Percentiles rank a stretch among this genome's conserved stretches.
phyloP scores from a whole-genome alignment of 2,797 vertebrate genomes.

The Microhierax caerulescens region DNA sequence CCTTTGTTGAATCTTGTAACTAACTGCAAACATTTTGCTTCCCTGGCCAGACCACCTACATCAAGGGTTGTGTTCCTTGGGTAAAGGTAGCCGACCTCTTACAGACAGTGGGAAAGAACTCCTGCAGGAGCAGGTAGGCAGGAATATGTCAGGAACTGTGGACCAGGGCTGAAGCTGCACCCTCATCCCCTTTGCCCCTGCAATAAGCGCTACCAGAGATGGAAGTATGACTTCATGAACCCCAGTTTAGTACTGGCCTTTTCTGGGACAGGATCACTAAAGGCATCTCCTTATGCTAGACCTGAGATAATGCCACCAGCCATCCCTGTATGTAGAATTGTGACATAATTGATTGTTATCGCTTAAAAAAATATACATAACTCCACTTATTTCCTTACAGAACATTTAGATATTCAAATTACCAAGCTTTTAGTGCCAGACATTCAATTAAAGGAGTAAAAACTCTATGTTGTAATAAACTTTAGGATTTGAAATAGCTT shows the following conservation, averaged over 20 bases:
- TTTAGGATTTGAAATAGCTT: constrained; percentile 67
- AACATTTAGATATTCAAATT: constrained; percentile 52
- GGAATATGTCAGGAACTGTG: neutral
- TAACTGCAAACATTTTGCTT: neutral
- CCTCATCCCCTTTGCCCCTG: neutral
- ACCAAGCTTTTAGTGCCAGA: constrained; percentile 43
- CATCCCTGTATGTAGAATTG: neutral
- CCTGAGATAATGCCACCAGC: neutral
- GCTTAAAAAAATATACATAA: constrained; percentile 39
- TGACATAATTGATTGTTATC: constrained; percentile 9
- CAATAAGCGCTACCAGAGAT: neutral
- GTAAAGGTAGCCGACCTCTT: neutral
- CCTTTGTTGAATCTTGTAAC: neutral
- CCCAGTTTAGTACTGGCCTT: neutral
- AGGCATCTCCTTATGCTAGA: neutral
- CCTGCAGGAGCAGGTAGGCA: neutral
- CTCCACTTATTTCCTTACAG: constrained; percentile 16
- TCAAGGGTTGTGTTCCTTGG: neutral
- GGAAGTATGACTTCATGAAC: accelerated
- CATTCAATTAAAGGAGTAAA: constrained; percentile 57
- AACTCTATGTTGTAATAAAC: constrained; percentile 49
- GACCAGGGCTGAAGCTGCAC: neutral
- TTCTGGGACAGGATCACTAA: neutral
- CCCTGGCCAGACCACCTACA: neutral
- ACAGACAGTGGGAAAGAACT: neutral